phyloP scores from a whole-genome alignment of 2,113 vertebrate genomes.

The Donacobius atricapilla region DNA sequence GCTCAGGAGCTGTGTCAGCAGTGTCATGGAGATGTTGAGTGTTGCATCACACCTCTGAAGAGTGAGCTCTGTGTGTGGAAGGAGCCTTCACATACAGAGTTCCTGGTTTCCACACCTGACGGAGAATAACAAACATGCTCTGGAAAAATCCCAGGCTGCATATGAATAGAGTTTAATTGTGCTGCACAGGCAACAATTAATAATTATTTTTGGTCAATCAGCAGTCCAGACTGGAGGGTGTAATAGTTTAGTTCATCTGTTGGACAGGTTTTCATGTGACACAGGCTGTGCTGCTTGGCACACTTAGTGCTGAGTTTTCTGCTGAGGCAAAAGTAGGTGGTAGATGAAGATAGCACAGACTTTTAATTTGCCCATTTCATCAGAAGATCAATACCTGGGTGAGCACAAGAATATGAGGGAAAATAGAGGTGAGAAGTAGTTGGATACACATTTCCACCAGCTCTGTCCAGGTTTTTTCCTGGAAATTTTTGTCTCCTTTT shows the following conservation, averaged over 20 bases:
- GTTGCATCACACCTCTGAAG: not conserved
- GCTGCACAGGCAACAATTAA: not conserved
- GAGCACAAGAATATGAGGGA: not conserved
- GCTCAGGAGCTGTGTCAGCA: not conserved
- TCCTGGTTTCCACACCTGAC: not conserved
- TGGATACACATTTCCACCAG: not conserved
- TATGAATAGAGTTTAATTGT: not conserved
- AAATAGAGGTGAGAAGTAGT: not conserved
- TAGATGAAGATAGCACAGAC: not conserved
- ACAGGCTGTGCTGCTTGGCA: not conserved
- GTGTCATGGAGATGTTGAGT: not conserved
- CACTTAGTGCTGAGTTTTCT: fast-evolving
- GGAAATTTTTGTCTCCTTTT: not conserved
- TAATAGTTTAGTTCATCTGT: not conserved
- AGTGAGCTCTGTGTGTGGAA: not conserved
- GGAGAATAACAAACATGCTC: not conserved
- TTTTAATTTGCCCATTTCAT: not conserved
- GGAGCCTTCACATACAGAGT: not conserved
- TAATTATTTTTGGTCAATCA: not conserved
- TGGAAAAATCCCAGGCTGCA: not conserved
- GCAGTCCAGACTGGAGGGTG: not conserved
- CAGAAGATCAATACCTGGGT: not conserved
- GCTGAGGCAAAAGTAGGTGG: not conserved
- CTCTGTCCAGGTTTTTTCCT: not conserved
- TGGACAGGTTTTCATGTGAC: fast-evolving